Evolutionary conservation across 1,140 invertebrate species (phyloP), one percentile per base, ranked within the genome.

Genomic region (Acromyrmex charruanus): DNA sequence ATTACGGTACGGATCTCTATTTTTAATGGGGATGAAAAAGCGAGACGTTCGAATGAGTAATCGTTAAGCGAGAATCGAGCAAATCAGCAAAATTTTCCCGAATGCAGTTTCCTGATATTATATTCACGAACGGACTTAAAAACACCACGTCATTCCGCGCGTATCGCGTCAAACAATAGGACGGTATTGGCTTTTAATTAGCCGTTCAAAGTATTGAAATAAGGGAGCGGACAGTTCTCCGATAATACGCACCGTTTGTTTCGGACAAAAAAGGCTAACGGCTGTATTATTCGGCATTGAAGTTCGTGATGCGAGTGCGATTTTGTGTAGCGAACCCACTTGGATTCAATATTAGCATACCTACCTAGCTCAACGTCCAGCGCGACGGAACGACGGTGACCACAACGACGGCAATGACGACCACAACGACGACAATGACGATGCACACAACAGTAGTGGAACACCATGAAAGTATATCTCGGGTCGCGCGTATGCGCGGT

Each of bases 221-320:
- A 75, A 63, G 35, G 18, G 14, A 61, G 21, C 55, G 14, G 80
- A 84, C 80, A 84, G 69, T 51, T 84, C 69, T 61, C 80, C 69
- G 55, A 84, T 84, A 84, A 84, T 75, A 49, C 69, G 53, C 35
- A 68, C 53, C 35, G 44, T 61, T 61, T 75, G 39, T 49, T 61
- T 63, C 35, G 12, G n/a, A 58, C 39, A 35, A 87, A 85, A 90
- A 86, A 55, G 71, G 59, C 80, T 74, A 88, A 85, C 61, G 74
- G 82, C 25, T 59, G 92, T 94, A 94, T 95, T 94, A 94, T 95
- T 92, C 93, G 92, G 90, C 72, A 91, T 93, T 92, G 92, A 93
- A 94, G 93, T 94, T 94, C 77, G 91, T 93, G 94, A 94, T 93
- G 93, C 90, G 91, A 94, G 94, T 94, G 94, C 92, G 89, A 94